Evolutionary conservation across 2,888 invertebrate genomes (phyloP).

Genomic region (Tinea pellionella): DNA sequence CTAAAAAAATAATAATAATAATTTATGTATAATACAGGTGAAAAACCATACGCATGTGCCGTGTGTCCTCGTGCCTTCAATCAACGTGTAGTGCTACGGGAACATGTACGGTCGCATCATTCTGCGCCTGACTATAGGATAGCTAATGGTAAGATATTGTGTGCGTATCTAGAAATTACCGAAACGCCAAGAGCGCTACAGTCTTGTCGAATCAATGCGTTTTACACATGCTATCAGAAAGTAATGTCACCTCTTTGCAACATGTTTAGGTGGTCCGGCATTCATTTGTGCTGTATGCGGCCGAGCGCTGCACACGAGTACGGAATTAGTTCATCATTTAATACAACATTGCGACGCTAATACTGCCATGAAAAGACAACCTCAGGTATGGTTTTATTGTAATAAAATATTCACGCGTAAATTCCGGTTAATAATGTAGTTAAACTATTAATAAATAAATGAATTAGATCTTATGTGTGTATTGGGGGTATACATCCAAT

Average conservation of each 20-base stretch:
- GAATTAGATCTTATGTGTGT: no score
- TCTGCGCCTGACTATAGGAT: conserved; percentile 81
- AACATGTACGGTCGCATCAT: conserved; percentile 88
- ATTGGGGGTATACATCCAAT: no score
- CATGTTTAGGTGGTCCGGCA: conserved; percentile 57
- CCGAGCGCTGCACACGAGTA: conserved; percentile 75
- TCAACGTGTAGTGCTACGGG: conserved; percentile 85
- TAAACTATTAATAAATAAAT: no score
- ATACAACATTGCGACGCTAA: conserved; percentile 89
- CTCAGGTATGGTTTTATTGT: no score
- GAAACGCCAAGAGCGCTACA: no score
- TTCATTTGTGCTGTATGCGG: conserved; percentile 84
- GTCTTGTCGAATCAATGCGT: no score
- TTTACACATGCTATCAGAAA: no score
- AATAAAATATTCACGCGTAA: no score
- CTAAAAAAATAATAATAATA: no score
- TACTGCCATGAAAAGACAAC: conserved; percentile 83
- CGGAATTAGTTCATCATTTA: conserved; percentile 83
- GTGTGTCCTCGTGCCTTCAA: conserved; percentile 90
- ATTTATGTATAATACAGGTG: conserved; percentile 46
- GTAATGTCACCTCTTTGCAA: neutral
- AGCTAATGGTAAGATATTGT: conserved; percentile 40
- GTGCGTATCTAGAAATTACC: no score
- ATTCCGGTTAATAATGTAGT: no score
- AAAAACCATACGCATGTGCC: conserved; percentile 88